These are phyloP conservation scores for Halcyon senegalensis DNA, from an alignment of 2,113 vertebrate genomes.

Conservation along the genomic window DNA sequence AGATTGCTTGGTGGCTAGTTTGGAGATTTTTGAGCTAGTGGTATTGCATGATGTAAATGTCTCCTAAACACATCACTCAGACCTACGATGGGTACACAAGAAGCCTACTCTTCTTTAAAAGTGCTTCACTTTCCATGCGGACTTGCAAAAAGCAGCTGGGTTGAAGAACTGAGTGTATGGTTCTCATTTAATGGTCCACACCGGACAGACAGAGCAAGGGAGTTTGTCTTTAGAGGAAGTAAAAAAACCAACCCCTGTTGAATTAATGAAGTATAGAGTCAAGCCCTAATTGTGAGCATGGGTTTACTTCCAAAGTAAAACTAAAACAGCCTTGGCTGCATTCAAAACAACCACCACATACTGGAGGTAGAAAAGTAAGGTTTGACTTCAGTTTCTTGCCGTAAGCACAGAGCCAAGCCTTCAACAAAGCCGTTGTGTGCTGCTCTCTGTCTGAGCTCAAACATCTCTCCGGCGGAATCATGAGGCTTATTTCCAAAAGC, in stretches of 20 bases:
- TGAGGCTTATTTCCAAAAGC: neutral
- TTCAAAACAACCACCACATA: neutral
- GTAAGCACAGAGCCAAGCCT: neutral
- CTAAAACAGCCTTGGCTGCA: neutral
- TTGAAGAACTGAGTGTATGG: neutral
- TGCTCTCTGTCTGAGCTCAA: neutral
- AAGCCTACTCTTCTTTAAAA: neutral
- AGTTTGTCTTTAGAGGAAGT: neutral
- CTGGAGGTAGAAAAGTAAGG: neutral
- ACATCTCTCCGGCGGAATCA: neutral
- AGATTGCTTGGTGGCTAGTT: neutral
- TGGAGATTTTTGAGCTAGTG: neutral
- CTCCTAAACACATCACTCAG: neutral
- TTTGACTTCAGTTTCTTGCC: neutral
- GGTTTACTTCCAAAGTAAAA: neutral
- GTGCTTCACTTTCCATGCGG: neutral
- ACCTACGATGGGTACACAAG: neutral
- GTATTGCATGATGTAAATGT: neutral
- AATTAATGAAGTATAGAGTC: neutral
- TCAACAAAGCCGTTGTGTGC: neutral
- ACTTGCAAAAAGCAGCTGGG: neutral
- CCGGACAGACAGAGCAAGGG: neutral
- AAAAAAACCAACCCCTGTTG: neutral
- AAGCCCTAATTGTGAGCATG: neutral
- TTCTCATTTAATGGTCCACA: neutral